Base-by-base conservation (phyloP, 2,797 vertebrate species). In the Acrossocheilus wenchowensis region DNA sequence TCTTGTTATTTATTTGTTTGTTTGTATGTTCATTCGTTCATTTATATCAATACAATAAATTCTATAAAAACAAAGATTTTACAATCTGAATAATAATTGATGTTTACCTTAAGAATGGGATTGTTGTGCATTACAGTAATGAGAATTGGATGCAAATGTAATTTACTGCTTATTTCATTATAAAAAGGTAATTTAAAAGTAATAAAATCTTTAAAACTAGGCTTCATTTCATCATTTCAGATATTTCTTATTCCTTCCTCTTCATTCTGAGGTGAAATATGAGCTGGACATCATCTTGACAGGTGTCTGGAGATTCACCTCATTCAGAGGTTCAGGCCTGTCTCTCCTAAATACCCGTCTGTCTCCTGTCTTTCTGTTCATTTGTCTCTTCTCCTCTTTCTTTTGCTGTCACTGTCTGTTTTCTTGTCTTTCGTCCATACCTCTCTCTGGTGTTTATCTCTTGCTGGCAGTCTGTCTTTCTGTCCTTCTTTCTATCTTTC, bases 301-400 rank as follows among this genome's bases (percentile, higher is more conserved):
- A 81, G 78, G 41, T 5, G 39, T 79, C 39, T 64, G 57, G 8
- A 79, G 78, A 50, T 50, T 81, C 78, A 68, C 43, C 78, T 68
- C 78, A 4, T 68, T 36, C 43, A 88, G 88, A 89, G 85, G 79
- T 84, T 89, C 50, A 88, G 50, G 19, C 34, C 72, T 9, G 88
- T 91, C 88, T 88, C 84, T 85, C 72, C 80, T 79, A 62, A 79
- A 62, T 17, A 62, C 54, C 77, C 12, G 52, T 87, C 64, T 50
- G 60, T 81, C 78, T 81, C 26, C 17, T 50, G 60, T 81, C 43
- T 82, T 90, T 86, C 86, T 77, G 6, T 77, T 84, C 88, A 62
- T 74, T 90, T 90, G 74, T 87, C 43, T 8, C 64, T 86, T 78
- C 88, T 72, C 41, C 14, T 80, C 79, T 26, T 75, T 50, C 73